These are phyloP conservation scores for Potorous gilbertii DNA, from an alignment of 2,797 vertebrate genomes.

Conservation along the genomic window DNA sequence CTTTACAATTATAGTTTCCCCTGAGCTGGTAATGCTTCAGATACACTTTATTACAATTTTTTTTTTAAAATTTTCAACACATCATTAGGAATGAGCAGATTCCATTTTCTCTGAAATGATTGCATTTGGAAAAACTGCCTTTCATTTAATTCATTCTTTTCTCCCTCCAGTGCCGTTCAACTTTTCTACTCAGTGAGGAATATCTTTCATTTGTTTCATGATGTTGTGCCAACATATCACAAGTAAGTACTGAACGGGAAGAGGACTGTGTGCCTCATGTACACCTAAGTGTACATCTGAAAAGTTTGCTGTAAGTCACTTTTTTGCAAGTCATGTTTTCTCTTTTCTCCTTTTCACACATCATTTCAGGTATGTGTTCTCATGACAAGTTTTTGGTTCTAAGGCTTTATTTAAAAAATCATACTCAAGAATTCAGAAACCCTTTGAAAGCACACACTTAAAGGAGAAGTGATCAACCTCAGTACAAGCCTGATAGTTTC, in stretches of 20 bases:
- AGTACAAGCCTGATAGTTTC: background rate
- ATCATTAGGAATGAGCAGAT: background rate
- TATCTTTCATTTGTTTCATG: conserved; percentile 97
- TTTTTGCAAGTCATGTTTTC: conserved; percentile 7
- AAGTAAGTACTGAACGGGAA: conserved; percentile 86
- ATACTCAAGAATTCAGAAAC: background rate
- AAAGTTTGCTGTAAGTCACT: conserved; percentile 8
- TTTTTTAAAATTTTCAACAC: background rate
- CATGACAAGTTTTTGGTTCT: conserved; percentile 35
- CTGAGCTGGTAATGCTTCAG: background rate
- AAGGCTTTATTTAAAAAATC: conserved; percentile 20
- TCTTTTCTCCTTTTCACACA: background rate
- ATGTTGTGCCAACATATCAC: conserved; percentile 98
- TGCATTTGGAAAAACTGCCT: background rate
- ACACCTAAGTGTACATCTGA: background rate
- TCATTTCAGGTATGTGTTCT: background rate
- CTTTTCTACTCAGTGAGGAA: conserved; percentile 96
- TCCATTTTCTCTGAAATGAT: background rate
- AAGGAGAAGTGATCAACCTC: background rate
- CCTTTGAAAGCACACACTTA: conserved; percentile 29
- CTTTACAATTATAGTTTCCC: conserved; percentile 6
- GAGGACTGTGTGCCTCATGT: background rate
- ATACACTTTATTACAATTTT: conserved; percentile 8
- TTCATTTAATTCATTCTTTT: conserved; percentile 25
- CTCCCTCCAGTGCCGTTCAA: conserved; percentile 89